Evolutionary conservation across 2,797 vertebrate species (phyloP).

Genomic region (Enteromius argenteus): DNA sequence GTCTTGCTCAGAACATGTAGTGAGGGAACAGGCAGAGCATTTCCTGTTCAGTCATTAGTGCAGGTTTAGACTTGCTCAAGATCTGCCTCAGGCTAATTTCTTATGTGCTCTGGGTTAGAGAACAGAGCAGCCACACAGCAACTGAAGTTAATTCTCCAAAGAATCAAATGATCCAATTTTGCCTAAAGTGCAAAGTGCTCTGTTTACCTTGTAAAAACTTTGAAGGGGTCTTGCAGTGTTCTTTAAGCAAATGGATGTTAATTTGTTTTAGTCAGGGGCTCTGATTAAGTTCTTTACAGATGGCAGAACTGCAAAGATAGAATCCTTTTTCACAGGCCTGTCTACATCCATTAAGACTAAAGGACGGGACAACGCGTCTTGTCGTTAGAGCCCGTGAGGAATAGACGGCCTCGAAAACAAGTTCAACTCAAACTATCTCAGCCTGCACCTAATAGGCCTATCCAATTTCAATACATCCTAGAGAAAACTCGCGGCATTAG

Average conservation of each 20-base stretch:
- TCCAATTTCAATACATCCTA: slow-evolving; percentile 31
- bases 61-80: slow-evolving; percentile 47
- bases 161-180: slow-evolving; percentile 53
- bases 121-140: slow-evolving; percentile 43
- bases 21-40: neutral
- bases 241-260: slow-evolving; percentile 46
- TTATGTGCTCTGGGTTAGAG: slow-evolving; percentile 49
- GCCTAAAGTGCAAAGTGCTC: slow-evolving; percentile 43
- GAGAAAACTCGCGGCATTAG: slow-evolving; percentile 11
- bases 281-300: slow-evolving; percentile 48
- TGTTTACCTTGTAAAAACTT: slow-evolving; percentile 48
- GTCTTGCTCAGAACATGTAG: neutral
- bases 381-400: slow-evolving; percentile 10
- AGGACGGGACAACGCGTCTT: slow-evolving; percentile 15
- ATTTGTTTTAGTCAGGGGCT: slow-evolving; percentile 48
- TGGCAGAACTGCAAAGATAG: slow-evolving; percentile 28
- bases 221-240: slow-evolving; percentile 47
- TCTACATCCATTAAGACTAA: slow-evolving; percentile 43
- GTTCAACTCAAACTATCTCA: slow-evolving; percentile 35
- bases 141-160: slow-evolving; percentile 49
- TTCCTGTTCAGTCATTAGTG: slow-evolving; percentile 50
- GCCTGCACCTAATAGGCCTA: slow-evolving; percentile 8
- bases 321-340: slow-evolving; percentile 39
- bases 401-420: slow-evolving; percentile 31
- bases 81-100: slow-evolving; percentile 54